Conservation (phyloP, 37 sponge, comb jelly and placozoan species). For the Aplysina aerophoba region DNA sequence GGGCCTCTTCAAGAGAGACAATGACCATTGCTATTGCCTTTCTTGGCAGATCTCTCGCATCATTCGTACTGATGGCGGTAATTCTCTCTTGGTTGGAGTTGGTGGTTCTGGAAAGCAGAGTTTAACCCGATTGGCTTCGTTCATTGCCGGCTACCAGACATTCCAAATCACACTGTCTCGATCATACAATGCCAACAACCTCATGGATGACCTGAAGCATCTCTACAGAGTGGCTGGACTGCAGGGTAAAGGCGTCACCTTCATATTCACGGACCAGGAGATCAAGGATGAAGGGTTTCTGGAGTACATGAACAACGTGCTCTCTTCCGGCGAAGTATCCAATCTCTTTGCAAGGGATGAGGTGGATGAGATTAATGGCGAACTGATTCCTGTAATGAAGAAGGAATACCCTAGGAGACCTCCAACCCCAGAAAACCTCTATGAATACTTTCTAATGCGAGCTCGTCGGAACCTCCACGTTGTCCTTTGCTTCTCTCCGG, state of each 20-base stretch:
- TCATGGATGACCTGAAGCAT: conserved; percentile 95
- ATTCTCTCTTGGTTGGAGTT: conserved; percentile 97
- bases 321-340: conserved; percentile 99
- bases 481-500: conserved; percentile 99
- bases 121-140: conserved; percentile 98
- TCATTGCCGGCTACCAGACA: conserved; percentile 97
- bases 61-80: conserved; percentile 96
- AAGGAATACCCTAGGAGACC: conserved; percentile 94
- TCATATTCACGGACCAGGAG: conserved; percentile 99
- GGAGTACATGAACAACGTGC: conserved; percentile 99
- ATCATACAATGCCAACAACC: conserved; percentile 96
- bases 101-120: conserved; percentile 99
- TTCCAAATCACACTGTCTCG: conserved; percentile 98
- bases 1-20: no score
- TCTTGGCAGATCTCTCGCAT: conserved; percentile 96
- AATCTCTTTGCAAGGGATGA: conserved; percentile 98
- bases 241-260: conserved; percentile 93
- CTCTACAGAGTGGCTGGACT: conserved; percentile 92
- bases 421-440: conserved; percentile 98
- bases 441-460: conserved; percentile 93
- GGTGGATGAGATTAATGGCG: conserved; percentile 92
- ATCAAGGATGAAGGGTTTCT: conserved; percentile 99
- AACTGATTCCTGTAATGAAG: conserved; percentile 97
- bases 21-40: no score
- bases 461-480: conserved; percentile 96